Base-by-base conservation (phyloP, 2,797 vertebrate species). In the Benthosema pterotum region DNA sequence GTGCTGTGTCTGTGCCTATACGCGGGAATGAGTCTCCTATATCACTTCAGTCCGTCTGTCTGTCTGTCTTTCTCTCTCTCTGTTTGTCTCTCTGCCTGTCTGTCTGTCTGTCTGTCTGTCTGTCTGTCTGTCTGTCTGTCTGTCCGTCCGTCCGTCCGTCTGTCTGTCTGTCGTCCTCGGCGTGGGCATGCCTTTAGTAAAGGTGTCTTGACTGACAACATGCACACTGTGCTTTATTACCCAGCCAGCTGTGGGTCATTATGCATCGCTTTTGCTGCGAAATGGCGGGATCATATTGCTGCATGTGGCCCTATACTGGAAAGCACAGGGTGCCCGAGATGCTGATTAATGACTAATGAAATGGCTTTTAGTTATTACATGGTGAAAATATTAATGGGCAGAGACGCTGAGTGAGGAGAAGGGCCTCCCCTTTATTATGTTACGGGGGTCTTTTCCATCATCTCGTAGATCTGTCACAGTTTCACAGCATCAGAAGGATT, bases 331-430 rank as follows among this genome's bases (percentile, higher is more conserved):
- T 38, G 74, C 77, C 79, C 77, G 72, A 82, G 69, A 79, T 77
- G 61, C 86, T 89, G 84, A 91, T 88, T 85, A 91, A 90, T 89
- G 87, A 87, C 77, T 85, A 87, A 87, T 84, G 82, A 87, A 90
- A 90, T 84, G 78, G 79, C 84, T 89, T 87, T 90, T 83, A 87
- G 80, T 89, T 88, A 88, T 87, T 85, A 80, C 82, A 74, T 72
- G 75, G 85, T 75, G 82, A 82, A 87, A 88, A 87, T 81, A 86
- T 88, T 88, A 82, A 87, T 87, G 83, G 84, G 75, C 5, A 56
- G 75, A 75, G 70, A 84, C 78, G 85, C 83, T 79, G 87, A 89
- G 85, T 84, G 87, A 88, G 84, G 84, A 84, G 79, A 80, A 77
- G 72, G 75, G 63, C 17, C 60, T 77, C 17, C 60, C 78, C 78